Conservation (phyloP, 2,888 invertebrate species). For the Drosophila dives region DNA sequence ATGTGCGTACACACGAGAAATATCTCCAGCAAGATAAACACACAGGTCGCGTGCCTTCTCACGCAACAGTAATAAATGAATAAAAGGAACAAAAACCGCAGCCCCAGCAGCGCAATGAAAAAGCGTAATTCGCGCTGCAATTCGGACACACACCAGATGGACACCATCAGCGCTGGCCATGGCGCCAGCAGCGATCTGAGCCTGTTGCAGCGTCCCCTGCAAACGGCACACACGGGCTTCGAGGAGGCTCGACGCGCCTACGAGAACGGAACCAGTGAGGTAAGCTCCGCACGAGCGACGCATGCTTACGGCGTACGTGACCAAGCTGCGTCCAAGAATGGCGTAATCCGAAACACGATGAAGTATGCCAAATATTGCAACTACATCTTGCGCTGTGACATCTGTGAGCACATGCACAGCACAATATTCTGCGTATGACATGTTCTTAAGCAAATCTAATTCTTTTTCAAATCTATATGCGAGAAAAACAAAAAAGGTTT, state of each 20-base stretch:
- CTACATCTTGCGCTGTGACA: not conserved
- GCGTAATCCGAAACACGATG: constrained; percentile 44
- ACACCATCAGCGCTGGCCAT: constrained; percentile 70
- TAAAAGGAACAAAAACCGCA: constrained; percentile 3
- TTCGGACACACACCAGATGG: constrained; percentile 77
- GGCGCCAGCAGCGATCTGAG: constrained; percentile 86
- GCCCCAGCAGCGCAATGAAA: constrained; percentile 47
- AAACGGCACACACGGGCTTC: constrained; percentile 89
- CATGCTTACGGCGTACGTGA: constrained; percentile 65
- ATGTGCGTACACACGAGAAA: constrained; percentile 19
- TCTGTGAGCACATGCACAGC: not conserved
- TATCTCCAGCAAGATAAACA: constrained; percentile 9
- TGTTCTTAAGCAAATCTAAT: not conserved
- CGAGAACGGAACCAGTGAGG: constrained; percentile 91
- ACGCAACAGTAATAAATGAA: not conserved
- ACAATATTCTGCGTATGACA: not conserved
- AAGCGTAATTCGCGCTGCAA: constrained; percentile 71
- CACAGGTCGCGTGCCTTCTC: constrained; percentile 6
- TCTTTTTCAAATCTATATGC: not conserved
- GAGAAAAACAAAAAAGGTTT: not conserved
- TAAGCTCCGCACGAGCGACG: constrained; percentile 81
- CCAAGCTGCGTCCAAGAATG: constrained; percentile 55
- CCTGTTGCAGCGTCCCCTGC: constrained; percentile 88
- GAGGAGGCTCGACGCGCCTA: constrained; percentile 90
- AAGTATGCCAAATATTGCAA: not conserved